Base-by-base conservation (phyloP, 2,797 vertebrate species). In the Discoglossus pictus region DNA sequence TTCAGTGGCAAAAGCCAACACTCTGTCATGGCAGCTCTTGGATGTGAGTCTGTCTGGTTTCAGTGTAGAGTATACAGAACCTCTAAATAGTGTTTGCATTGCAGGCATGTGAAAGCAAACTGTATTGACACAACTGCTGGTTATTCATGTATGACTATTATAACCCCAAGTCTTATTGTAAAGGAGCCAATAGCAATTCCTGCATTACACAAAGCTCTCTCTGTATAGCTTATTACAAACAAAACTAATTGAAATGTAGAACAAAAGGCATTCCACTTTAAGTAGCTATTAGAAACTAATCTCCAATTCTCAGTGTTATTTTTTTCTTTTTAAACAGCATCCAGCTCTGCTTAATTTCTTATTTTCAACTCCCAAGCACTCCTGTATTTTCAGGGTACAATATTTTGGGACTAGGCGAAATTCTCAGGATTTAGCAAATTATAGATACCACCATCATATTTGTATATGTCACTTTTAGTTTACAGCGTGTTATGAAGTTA, bases 211-310 rank as follows among this genome's bases (percentile, higher is more conserved):
- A 69, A 23, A 21, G 58, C 10, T 7, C 16, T 21, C 42, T 44
- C 20, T 54, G 17, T 23, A 42, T 23, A 47, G 58, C 21, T 34
- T 46, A 59, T 59, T 4, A 50, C 66, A 69, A 54, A 69, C 48
- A 53, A 44, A 46, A 17, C 23, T 5, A 21, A 54, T 31, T 40
- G 51, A 62, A 47, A 56, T 44, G 10, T 39, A 31, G 34, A 48
- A 69, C 58, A 61, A 61, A 43, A 61, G 7, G 18, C 65, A 47
- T 53, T 68, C 38, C 38, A 46, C 27, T 6, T n/a, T 43, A 43
- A 52, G 47, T 51, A 31, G n/a, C 36, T 39, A 48, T 27, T 23
- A 50, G 35, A 51, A 58, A 59, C 46, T 24, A 13, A 25, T 24
- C 46, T 48, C 9, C n/a, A n/a, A n/a, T n/a, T n/a, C n/a, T n/a